These are phyloP conservation scores for Hofmannophila pseudospretella DNA, from an alignment of 2,888 invertebrate genomes.

Conservation along the genomic window DNA sequence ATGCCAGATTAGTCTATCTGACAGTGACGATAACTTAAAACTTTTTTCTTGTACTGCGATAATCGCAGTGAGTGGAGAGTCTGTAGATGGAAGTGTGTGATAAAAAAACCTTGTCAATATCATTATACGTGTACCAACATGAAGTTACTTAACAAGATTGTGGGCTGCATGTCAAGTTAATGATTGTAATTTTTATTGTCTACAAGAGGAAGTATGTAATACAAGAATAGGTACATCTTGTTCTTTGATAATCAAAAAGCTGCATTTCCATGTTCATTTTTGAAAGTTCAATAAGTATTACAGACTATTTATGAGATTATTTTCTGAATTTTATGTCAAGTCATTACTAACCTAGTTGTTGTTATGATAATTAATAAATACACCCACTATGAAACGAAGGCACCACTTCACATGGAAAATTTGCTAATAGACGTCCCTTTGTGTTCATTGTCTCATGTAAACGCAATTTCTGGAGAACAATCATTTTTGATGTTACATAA, in stretches of 20 bases:
- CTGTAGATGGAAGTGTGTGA: slow-evolving; percentile 50
- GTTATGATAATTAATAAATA: slow-evolving; percentile 21
- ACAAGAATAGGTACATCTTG: slow-evolving; percentile 38
- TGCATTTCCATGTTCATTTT: slow-evolving; percentile 13
- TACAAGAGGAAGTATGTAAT: slow-evolving; percentile 27
- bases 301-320: too few relatives aligned
- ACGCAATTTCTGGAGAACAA: slow-evolving; percentile 4
- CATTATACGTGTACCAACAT: slow-evolving; percentile 54
- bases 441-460: slow-evolving; percentile 13
- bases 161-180: slow-evolving; percentile 52
- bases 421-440: slow-evolving; percentile 14
- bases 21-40: slow-evolving; percentile 58
- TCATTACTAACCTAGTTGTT: slow-evolving; percentile 34
- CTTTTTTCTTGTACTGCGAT: slow-evolving; percentile 57
- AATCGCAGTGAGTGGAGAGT: slow-evolving; percentile 42
- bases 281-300: too few relatives aligned
- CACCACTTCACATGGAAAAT: slow-evolving; percentile 19
- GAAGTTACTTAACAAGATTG: slow-evolving; percentile 63
- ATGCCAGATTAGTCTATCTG: slow-evolving; percentile 58
- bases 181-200: slow-evolving; percentile 53
- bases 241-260: slow-evolving; percentile 22
- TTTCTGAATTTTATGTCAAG: too few relatives aligned
- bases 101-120: slow-evolving; percentile 66
- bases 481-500: slow-evolving; percentile 7
- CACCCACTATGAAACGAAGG: slow-evolving; percentile 19